Conservation (phyloP, 2,888 invertebrate species). For the Harpagoxenus sublaevis region DNA sequence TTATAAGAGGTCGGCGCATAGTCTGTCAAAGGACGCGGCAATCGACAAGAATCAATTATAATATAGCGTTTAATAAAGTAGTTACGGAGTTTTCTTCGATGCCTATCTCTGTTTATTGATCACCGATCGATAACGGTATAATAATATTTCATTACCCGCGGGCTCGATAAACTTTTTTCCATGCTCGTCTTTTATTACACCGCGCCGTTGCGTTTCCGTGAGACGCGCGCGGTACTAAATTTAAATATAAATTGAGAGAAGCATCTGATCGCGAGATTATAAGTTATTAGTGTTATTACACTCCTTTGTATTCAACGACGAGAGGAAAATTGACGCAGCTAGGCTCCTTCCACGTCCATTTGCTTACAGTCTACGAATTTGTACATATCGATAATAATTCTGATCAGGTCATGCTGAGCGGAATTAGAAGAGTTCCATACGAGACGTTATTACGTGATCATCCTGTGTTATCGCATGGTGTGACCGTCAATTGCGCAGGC, state of each 20-base stretch:
- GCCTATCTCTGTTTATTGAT: constrained; percentile 64
- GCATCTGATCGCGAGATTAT: constrained; percentile 21
- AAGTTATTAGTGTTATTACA: constrained; percentile 18
- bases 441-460: constrained; percentile 70
- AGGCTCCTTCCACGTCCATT: not conserved
- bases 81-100: constrained; percentile 60
- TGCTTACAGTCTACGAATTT: constrained; percentile 12
- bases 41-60: constrained; percentile 68
- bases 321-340: not conserved
- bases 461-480: constrained; percentile 77
- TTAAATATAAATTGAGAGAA: constrained; percentile 49
- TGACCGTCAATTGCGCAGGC: constrained; percentile 82
- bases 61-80: constrained; percentile 66
- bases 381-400: constrained; percentile 19
- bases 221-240: constrained; percentile 24
- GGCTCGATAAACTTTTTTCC: constrained; percentile 32
- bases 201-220: constrained; percentile 24
- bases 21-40: constrained; percentile 58
- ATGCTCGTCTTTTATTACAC: constrained; percentile 25
- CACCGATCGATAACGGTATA: constrained; percentile 61
- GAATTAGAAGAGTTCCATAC: not conserved
- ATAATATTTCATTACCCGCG: constrained; percentile 46
- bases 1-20: constrained; percentile 48
- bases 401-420: not conserved
- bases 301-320: constrained; percentile 1